Base-by-base conservation (phyloP, 2,888 invertebrate species). In the Galerucella pusilla region DNA sequence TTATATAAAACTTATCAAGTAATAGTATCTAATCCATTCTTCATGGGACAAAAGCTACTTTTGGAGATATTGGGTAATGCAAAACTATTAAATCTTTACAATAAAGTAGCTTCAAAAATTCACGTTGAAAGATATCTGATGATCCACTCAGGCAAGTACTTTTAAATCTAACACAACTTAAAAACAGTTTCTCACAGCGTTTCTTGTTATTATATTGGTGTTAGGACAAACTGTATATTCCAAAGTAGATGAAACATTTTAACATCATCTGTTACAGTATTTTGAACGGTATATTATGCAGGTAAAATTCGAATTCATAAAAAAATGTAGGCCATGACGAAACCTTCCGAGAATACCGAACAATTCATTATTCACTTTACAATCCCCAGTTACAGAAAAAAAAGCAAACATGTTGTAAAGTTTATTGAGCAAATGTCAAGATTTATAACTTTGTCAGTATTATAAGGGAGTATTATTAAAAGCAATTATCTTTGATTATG, bases 321-420 rank as follows among this genome's bases (percentile, higher is more conserved):
- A 83, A 82, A 83, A 82, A 83, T 81, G 75, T 83, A 82, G 82
- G 81, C 78, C 82, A 82, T 70, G 65, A 75, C 71, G 61, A 59
- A 71, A 71, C 81, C 82, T 84, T 83, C 83, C 78, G 59, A 81
- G 83, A 84, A 84, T 66, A 71, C 71, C 77, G 73, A 79, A 81
- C 77, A 79, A 80, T 78, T 79, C 79, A 77, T 82, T 80, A 80
- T 80, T 66, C 46, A 78, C 73, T 82, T 81, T 78, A 80, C 76
- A 73, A 74, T 72, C 57, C 64, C 45, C 64, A 76, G 73, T 76
- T 72, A 76, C 14, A 63, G 68, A 72, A 75, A 42, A 20, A 20
- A 73, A 72, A 71, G 76, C 73, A 75, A 79, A 78, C 74, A 77
- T 59, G 73, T 65, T 69, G 77, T 79, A 79, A 79, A 79, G 52